Conservation (phyloP, 2,113 vertebrate genomes). For the Rissa tridactyla region DNA sequence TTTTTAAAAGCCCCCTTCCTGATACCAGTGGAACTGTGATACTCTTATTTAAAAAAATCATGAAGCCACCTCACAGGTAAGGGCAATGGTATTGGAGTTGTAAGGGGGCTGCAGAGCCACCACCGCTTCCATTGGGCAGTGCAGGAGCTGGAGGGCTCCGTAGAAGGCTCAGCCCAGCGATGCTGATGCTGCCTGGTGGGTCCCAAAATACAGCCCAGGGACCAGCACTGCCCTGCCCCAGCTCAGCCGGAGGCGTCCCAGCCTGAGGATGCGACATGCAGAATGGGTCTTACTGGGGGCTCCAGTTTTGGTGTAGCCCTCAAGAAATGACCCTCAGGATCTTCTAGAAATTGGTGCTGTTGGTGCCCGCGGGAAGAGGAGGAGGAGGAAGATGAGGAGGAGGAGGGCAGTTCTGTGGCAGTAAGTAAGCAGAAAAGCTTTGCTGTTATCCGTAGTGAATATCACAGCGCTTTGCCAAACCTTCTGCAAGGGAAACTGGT, state of each 20-base stretch:
- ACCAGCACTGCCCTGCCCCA: not conserved
- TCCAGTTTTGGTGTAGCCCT: not conserved
- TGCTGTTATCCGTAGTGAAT: not conserved
- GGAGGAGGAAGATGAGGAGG: not conserved
- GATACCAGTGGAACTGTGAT: not conserved
- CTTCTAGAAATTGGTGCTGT: not conserved
- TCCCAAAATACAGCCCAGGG: not conserved
- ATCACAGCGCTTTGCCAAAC: accelerated
- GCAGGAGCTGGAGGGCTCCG: not conserved
- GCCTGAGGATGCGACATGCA: accelerated
- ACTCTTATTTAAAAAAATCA: not conserved
- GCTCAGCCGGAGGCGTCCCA: not conserved
- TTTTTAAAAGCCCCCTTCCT: not conserved
- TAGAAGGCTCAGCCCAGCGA: accelerated
- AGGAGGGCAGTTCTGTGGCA: not conserved
- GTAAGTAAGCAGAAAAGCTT: not conserved
- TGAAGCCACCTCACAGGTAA: not conserved
- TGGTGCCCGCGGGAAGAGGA: not conserved
- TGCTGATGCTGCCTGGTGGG: not conserved
- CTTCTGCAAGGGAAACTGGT: not conserved
- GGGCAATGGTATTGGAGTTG: not conserved
- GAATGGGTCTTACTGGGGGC: not conserved
- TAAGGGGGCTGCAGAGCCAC: not conserved
- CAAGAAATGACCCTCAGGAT: not conserved
- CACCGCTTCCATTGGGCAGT: not conserved